A percentile compares a stretch with the other conserved stretches of the same genome.
These are phyloP conservation scores for Phalangium opilio DNA, from an alignment of 2,888 invertebrate genomes.

Conservation along the genomic window DNA sequence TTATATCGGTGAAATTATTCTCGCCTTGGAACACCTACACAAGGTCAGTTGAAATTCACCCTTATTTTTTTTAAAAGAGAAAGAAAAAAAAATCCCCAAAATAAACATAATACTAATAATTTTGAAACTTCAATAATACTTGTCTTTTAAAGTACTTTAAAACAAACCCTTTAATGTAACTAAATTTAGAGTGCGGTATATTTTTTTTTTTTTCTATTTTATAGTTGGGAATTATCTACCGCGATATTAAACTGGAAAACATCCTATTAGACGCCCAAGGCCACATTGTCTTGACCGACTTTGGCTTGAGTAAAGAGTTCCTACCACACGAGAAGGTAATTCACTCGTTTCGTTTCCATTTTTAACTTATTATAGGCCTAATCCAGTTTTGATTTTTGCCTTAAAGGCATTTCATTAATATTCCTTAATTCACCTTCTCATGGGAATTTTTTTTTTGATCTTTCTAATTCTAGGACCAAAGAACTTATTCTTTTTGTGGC, in stretches of 20 bases:
- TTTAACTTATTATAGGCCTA: neutral
- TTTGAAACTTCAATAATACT: too few relatives aligned
- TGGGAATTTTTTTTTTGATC: too few relatives aligned
- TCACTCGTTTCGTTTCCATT: neutral
- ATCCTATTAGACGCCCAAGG: slow-evolving; percentile 85
- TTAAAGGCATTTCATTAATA: too few relatives aligned
- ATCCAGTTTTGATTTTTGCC: too few relatives aligned
- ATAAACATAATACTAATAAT: too few relatives aligned
- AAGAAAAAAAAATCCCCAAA: too few relatives aligned
- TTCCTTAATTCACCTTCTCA: too few relatives aligned
- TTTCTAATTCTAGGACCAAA: slow-evolving; percentile 40
- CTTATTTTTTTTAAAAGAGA: too few relatives aligned
- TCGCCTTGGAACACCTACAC: slow-evolving; percentile 88
- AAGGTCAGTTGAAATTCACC: slow-evolving; percentile 43
- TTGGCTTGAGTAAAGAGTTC: slow-evolving; percentile 92
- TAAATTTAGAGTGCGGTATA: too few relatives aligned
- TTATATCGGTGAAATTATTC: slow-evolving; percentile 88
- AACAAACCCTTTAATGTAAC: too few relatives aligned
- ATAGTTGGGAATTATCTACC: slow-evolving; percentile 93
- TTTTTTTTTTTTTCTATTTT: too few relatives aligned
- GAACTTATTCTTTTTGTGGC: slow-evolving; percentile 94
- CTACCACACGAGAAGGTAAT: slow-evolving; percentile 46
- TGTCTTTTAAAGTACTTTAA: too few relatives aligned
- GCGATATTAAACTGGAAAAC: slow-evolving; percentile 95
- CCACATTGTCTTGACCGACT: slow-evolving; percentile 91